Evolutionary conservation across 2,888 invertebrate species (phyloP).

Genomic region (Barypeithes pellucidus): DNA sequence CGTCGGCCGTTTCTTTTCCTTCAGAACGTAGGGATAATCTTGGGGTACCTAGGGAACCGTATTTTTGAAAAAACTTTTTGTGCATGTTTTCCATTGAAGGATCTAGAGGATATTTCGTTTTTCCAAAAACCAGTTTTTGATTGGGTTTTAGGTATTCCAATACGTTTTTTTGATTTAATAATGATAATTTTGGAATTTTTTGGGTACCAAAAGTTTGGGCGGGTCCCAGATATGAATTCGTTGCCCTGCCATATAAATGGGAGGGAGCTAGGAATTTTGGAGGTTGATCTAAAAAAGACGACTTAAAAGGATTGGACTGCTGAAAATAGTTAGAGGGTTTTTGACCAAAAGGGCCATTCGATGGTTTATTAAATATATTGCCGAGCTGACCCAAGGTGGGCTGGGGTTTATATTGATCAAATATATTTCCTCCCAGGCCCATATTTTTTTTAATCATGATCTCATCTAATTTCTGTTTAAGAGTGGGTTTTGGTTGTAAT

Average conservation of each 20-base stretch:
- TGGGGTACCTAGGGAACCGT: not conserved
- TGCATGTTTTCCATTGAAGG: not conserved
- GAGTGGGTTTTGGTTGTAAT: constrained; percentile 48
- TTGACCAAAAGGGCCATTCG: not conserved
- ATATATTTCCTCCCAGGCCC: constrained; percentile 19
- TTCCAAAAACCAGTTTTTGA: not conserved
- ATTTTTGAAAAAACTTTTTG: constrained; percentile 6
- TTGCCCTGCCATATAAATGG: not conserved
- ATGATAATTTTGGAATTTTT: not conserved
- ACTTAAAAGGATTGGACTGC: not conserved
- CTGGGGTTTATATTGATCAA: constrained; percentile 32
- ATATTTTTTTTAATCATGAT: constrained; percentile 38
- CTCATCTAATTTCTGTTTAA: constrained; percentile 46
- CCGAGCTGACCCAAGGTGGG: not conserved
- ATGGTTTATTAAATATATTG: not conserved
- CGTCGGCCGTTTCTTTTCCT: constrained; percentile 35
- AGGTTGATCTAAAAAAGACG: not conserved
- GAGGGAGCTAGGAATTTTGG: not conserved
- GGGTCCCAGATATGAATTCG: not conserved
- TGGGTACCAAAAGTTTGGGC: not conserved
- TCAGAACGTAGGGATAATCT: not conserved
- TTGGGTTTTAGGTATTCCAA: not conserved
- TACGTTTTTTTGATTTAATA: not conserved
- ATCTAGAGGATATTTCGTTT: not conserved
- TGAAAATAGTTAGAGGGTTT: not conserved